Percentiles rank a stretch among this genome's conserved stretches.
phyloP scores from a whole-genome alignment of 2,797 vertebrate species.

The Octomys mimax region DNA sequence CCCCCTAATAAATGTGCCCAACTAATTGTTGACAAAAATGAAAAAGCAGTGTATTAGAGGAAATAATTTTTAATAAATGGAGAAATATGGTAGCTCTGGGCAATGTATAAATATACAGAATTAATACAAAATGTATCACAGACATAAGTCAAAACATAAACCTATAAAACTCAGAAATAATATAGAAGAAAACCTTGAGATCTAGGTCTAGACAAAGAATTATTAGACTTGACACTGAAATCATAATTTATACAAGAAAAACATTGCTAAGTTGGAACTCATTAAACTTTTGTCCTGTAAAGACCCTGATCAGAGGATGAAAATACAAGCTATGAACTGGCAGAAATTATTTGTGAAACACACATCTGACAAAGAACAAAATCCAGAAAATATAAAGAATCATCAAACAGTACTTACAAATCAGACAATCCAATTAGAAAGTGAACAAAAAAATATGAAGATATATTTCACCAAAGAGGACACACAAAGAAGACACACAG shows the following conservation, averaged over 20 bases:
- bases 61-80: background rate
- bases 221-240: background rate
- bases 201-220: background rate
- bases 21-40: background rate
- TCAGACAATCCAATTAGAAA: background rate
- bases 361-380: background rate
- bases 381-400: background rate
- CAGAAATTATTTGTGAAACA: background rate
- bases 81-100: background rate
- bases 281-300: background rate
- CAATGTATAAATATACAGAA: background rate
- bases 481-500: background rate
- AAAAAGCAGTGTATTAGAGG: background rate
- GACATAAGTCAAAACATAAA: background rate
- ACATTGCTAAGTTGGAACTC: background rate
- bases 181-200: background rate
- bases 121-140: background rate
- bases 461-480: background rate
- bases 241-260: background rate
- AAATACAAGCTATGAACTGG: background rate
- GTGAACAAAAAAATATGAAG: background rate
- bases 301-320: background rate
- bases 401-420: background rate
- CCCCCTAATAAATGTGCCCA: background rate
- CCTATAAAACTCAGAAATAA: background rate